Evolutionary conservation across 2,888 invertebrate genomes (phyloP), one percentile per base, ranked within the genome.

Genomic region (Pachydiplax longipennis): DNA sequence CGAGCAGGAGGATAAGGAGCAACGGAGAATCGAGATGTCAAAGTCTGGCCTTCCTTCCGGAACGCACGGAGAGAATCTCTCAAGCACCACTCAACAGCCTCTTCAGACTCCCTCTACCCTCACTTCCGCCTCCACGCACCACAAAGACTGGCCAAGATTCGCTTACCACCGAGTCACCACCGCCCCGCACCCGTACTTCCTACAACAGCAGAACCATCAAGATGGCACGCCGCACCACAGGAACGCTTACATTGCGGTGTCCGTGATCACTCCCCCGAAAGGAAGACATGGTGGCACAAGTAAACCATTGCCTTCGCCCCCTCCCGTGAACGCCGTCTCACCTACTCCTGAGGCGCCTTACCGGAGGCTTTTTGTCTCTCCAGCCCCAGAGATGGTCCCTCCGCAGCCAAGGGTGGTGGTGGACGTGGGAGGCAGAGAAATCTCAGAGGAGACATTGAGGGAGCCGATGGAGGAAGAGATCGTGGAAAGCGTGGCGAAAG

Each of bases 111-210:
- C 65, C 8, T 65, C 65, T 12, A 13, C 31, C 12, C 5, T 25
- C n/a, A 87, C 87, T 31, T 81, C 81, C 40, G 40, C 81, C n/a
- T 25, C 82, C 44, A 61, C 87, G 10, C 87, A 87, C 37, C 87
- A 61, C 87, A 61, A 87, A n/a, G 87, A 87, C 22, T 87, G 81
- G 81, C 92, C 92, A 18, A 91, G 91, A 53, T 92, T 92, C 82
- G 91, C 91, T 25, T 92, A 92, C 91, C 92, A 92, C 91, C 91
- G 92, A 13, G 92, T 92, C 22, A 92, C 92, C n/a, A 91, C 92
- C 15, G 91, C 91, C 25, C 92, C 92, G n/a, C 87, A 37, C 40
- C 65, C 87, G 12, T 61, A 31, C 37, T 87, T 87, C 87, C 61
- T 65, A 0, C 37, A 87, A n/a, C 87, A 87, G 37, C 87, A 87